A percentile compares a stretch with the other conserved stretches of the same genome.
Conservation (phyloP, 35 echinoderm and acorn worm species). For the Apostichopus californicus region DNA sequence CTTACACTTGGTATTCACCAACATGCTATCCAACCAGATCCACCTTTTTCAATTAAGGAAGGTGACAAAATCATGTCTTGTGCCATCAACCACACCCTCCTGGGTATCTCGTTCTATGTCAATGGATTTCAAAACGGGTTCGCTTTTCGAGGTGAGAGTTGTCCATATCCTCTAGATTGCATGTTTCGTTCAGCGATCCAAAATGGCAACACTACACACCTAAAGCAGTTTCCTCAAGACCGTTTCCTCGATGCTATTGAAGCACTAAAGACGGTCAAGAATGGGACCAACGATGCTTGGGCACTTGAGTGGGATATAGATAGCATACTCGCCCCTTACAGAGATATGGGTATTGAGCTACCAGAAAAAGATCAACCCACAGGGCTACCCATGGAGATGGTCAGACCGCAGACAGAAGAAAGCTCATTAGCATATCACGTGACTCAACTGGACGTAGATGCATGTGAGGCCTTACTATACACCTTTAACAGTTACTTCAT, state of each 20-base stretch:
- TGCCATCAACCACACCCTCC: not conserved
- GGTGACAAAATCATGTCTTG: not conserved
- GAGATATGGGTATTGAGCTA: not conserved
- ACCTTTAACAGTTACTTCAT: constrained; percentile 4
- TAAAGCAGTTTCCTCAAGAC: not conserved
- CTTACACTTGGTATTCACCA: not conserved
- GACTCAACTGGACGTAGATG: not conserved
- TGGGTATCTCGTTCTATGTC: not conserved
- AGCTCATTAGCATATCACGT: constrained; percentile 25
- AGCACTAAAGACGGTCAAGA: not conserved
- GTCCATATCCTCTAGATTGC: not conserved
- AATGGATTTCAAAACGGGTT: not conserved
- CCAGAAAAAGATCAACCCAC: not conserved
- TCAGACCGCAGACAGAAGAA: not conserved
- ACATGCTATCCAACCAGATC: not conserved
- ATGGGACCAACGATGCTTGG: not conserved
- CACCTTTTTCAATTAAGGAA: not conserved
- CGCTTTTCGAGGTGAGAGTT: not conserved
- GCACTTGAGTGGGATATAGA: not conserved
- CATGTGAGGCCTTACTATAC: not conserved
- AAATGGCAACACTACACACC: not conserved
- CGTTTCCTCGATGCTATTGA: not conserved
- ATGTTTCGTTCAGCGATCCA: not conserved
- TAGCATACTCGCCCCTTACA: not conserved
- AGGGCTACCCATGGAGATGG: not conserved